A percentile compares a stretch with the other conserved stretches of the same genome.
Conservation (phyloP, 92 coral and sea anemone species). For the Phenganax marumi region DNA sequence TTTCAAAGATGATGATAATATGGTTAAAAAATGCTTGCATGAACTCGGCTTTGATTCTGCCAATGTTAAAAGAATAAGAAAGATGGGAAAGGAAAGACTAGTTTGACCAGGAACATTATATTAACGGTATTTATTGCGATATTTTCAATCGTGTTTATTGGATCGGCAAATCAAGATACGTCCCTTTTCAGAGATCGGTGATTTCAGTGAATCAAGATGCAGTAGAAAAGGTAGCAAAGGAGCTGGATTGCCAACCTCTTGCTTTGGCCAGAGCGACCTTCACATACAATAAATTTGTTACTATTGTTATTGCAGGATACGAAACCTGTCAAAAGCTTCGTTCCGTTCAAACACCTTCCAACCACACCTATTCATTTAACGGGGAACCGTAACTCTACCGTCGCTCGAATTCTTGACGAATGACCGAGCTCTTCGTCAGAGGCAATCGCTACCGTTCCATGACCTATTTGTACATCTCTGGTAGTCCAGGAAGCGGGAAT, state of each 20-base stretch:
- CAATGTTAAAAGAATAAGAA: too few relatives aligned
- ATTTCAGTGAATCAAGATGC: neutral
- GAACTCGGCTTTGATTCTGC: too few relatives aligned
- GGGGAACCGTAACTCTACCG: neutral
- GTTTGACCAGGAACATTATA: too few relatives aligned
- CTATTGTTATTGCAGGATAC: too few relatives aligned
- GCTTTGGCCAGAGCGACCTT: constrained; percentile 50
- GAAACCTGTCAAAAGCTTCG: too few relatives aligned
- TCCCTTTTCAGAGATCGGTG: too few relatives aligned
- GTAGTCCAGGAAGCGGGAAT: constrained; percentile 13
- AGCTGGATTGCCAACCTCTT: constrained; percentile 46
- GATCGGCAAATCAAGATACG: too few relatives aligned
- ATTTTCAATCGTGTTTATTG: too few relatives aligned
- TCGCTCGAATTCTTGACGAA: neutral
- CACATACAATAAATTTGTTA: constrained; percentile 25
- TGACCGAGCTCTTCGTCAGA: neutral
- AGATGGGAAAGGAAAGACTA: too few relatives aligned
- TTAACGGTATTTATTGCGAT: too few relatives aligned
- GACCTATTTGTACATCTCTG: constrained; percentile 8
- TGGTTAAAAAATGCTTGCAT: too few relatives aligned
- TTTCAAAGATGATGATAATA: too few relatives aligned
- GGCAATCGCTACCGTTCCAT: neutral
- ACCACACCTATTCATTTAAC: neutral
- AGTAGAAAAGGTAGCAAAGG: constrained; percentile 1
- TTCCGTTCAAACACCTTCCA: neutral